Percentiles rank a stretch among this genome's conserved stretches.
Conservation (phyloP, 2,113 vertebrate genomes). For the Saiga tatarica region DNA sequence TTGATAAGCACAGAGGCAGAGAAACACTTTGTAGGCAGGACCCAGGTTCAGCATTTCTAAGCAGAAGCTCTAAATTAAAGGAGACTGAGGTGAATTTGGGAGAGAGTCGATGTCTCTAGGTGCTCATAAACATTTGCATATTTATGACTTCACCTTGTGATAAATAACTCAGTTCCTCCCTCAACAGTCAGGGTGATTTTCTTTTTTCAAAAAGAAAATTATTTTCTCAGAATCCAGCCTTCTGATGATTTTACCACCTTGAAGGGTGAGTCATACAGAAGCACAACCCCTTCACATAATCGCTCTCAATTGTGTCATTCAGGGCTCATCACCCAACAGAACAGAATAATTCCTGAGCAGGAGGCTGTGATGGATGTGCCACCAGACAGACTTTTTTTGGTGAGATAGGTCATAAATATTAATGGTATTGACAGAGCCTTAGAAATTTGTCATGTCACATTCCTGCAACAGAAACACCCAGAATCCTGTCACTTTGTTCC, state of each 20-base stretch:
- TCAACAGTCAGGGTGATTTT: conserved; percentile 46
- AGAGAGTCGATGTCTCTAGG: neutral
- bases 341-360: neutral
- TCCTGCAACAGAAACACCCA: conserved; percentile 64
- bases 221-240: conserved; percentile 52
- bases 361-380: conserved; percentile 76
- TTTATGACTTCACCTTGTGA: neutral
- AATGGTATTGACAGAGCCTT: conserved; percentile 77
- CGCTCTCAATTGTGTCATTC: conserved; percentile 72
- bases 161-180: neutral
- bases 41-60: neutral
- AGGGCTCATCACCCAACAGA: conserved; percentile 71
- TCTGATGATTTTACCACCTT: conserved; percentile 31
- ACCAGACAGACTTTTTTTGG: conserved; percentile 53
- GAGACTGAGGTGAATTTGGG: neutral
- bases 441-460: conserved; percentile 72
- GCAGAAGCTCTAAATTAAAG: neutral
- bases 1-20: fast-evolving
- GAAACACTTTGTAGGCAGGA: neutral
- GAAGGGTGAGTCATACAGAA: conserved; percentile 44
- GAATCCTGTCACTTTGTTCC: conserved; percentile 2
- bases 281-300: conserved; percentile 62
- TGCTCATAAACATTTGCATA: neutral
- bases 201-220: conserved; percentile 59
- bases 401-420: conserved; percentile 81